A percentile compares a stretch with the other conserved stretches of the same genome.
Evolutionary conservation across 2,888 invertebrate genomes (phyloP).

Genomic region (Sesamia inferens): DNA sequence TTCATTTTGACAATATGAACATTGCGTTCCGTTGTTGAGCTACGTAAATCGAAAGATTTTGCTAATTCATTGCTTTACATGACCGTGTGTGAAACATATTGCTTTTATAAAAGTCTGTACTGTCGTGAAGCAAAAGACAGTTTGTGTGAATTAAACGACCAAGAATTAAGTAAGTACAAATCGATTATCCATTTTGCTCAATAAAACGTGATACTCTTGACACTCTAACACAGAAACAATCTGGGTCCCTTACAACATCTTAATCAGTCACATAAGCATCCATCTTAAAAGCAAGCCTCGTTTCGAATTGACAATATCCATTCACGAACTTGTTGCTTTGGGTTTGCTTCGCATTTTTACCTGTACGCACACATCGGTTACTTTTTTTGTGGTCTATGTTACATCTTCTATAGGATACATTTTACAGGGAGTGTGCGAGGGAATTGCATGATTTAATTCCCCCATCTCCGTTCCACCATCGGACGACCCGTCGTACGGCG

Average conservation of each 20-base stretch:
- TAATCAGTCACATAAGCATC: constrained; percentile 8
- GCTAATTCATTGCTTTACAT: too few relatives aligned
- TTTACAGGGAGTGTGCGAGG: too few relatives aligned
- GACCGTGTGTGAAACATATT: too few relatives aligned
- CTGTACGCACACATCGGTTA: not conserved
- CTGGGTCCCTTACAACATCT: constrained; percentile 30
- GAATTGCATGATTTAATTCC: too few relatives aligned
- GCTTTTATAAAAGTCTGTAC: too few relatives aligned
- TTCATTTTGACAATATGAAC: not conserved
- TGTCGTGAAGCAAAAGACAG: not conserved
- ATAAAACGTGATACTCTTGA: constrained; percentile 36
- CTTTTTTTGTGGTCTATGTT: not conserved
- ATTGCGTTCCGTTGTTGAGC: not conserved
- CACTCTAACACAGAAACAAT: constrained; percentile 15
- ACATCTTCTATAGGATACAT: too few relatives aligned
- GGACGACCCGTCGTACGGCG: too few relatives aligned
- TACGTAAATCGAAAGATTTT: too few relatives aligned
- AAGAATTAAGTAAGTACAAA: not conserved
- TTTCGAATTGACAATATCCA: constrained; percentile 17
- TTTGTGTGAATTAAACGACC: not conserved
- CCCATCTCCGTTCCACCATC: too few relatives aligned
- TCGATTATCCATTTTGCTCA: constrained; percentile 22
- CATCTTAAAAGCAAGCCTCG: not conserved
- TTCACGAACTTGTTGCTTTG: not conserved
- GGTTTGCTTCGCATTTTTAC: not conserved